Conservation (phyloP, 2,113 vertebrate species). For the Zeus faber region DNA sequence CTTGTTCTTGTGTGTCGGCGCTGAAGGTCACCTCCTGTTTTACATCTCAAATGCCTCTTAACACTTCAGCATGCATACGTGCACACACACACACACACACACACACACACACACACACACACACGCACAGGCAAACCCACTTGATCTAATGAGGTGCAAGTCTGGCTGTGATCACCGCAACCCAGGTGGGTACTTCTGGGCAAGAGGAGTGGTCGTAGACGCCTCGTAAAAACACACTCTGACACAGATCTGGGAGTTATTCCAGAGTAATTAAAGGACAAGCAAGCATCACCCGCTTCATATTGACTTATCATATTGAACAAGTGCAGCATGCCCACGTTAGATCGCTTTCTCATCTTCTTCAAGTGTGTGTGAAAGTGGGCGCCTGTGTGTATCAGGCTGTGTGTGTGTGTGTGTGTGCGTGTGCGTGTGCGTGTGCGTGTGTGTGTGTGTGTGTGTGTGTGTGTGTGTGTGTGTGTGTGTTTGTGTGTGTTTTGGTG, state of each 20-base stretch:
- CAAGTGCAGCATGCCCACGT: background rate
- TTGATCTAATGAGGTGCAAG: background rate
- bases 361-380: background rate
- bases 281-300: background rate
- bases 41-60: too few species aligned
- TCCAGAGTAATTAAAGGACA: conserved; percentile 14
- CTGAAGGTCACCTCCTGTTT: too few species aligned
- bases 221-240: conserved; percentile 10
- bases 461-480: conserved; percentile 12
- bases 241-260: conserved; percentile 10
- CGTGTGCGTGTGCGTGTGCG: too few species aligned
- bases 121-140: conserved; percentile 6
- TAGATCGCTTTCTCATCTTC: background rate
- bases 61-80: too few species aligned
- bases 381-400: too few species aligned
- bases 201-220: background rate
- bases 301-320: background rate
- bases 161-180: too few species aligned
- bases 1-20: too few species aligned
- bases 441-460: background rate
- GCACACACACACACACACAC: too few species aligned
- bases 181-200: too few species aligned
- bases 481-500: conserved; percentile 1
- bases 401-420: too few species aligned
- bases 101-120: too few species aligned